Evolutionary conservation across 2,888 invertebrate genomes (phyloP).

Genomic region (Tholera decimalis): DNA sequence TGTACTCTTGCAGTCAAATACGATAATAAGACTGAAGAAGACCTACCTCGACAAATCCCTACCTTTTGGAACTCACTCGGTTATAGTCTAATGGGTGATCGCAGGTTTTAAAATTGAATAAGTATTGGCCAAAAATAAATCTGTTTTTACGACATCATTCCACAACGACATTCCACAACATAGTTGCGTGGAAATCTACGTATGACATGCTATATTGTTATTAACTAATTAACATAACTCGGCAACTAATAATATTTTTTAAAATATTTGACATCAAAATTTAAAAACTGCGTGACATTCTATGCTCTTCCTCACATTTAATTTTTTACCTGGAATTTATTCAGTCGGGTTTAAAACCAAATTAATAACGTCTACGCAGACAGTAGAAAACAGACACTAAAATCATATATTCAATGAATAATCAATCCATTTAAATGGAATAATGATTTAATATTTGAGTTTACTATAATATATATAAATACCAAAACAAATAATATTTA

Average conservation of each 20-base stretch:
- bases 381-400: background rate
- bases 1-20: too few species aligned
- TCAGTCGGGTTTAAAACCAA: conserved; percentile 1
- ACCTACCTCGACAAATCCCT: too few species aligned
- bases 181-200: conserved; percentile 2
- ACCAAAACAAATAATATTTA: conserved; percentile 2
- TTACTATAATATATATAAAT: conserved; percentile 13
- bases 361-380: background rate
- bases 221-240: conserved; percentile 34
- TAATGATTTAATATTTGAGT: background rate
- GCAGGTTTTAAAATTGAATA: background rate
- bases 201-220: conserved; percentile 14
- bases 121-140: too few species aligned
- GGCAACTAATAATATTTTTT: conserved; percentile 8
- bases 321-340: background rate
- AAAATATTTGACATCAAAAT: conserved; percentile 3
- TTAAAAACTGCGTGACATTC: conserved; percentile 21
- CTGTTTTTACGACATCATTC: too few species aligned
- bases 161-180: background rate
- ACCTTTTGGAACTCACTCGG: too few species aligned
- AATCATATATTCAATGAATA: background rate
- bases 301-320: conserved; percentile 12
- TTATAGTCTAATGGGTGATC: too few species aligned
- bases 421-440: conserved; percentile 18
- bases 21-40: too few species aligned